phyloP scores from a whole-genome alignment of 2,797 vertebrate genomes.

The Hydrocynus forskahlii region DNA sequence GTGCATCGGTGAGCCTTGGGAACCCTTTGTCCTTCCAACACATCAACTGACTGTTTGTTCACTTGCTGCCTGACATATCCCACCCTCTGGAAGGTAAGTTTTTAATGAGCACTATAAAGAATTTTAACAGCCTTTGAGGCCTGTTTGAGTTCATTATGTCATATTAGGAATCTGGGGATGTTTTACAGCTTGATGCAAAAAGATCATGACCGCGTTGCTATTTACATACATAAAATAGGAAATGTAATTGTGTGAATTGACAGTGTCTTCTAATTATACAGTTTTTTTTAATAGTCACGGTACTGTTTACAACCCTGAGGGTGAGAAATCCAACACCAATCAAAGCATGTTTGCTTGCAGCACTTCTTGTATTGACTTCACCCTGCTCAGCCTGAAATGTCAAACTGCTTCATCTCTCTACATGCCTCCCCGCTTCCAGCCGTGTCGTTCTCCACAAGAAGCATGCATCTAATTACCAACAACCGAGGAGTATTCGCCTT shows the following conservation, averaged over 20 bases:
- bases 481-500: neutral
- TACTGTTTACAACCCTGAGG: conserved; percentile 15
- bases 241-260: neutral
- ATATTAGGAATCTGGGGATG: no score
- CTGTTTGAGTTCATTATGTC: no score
- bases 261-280: conserved; percentile 3
- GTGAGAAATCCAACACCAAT: conserved; percentile 20
- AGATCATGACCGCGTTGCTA: neutral
- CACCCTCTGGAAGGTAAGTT: no score
- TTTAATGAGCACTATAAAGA: no score
- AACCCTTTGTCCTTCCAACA: no score
- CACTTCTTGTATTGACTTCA: conserved; percentile 39
- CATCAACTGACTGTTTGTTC: no score
- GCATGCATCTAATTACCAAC: conserved; percentile 32
- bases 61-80: no score
- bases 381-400: conserved; percentile 41
- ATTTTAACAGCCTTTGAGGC: no score
- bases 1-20: no score
- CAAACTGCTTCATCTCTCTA: conserved; percentile 26
- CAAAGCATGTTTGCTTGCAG: conserved; percentile 20
- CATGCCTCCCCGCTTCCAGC: conserved; percentile 29
- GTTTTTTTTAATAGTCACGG: neutral
- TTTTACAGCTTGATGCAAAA: neutral
- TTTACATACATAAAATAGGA: neutral
- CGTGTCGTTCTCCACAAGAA: conserved; percentile 15